Percentiles rank a stretch among this genome's conserved stretches.
These are phyloP conservation scores for Dendrolimus kikuchii DNA, from an alignment of 1,140 invertebrate species.

Conservation along the genomic window DNA sequence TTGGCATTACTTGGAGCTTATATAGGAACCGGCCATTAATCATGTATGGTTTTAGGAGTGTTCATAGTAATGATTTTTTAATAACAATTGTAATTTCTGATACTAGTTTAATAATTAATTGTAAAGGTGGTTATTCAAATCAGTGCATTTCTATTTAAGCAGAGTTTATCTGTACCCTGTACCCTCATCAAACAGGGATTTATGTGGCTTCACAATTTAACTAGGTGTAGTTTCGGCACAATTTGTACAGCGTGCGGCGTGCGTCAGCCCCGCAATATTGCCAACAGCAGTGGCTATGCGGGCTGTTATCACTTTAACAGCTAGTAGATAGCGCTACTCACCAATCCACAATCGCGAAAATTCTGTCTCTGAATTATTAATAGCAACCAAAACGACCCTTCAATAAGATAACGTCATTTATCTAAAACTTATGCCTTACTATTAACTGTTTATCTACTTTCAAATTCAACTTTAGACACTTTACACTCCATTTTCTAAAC, in stretches of 20 bases:
- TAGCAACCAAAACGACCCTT: too few relatives aligned
- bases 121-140: neutral
- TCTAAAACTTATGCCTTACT: neutral
- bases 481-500: conserved; percentile 1
- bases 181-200: conserved; percentile 30
- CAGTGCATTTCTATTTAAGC: conserved; percentile 16
- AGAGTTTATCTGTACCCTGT: conserved; percentile 17
- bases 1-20: too few relatives aligned
- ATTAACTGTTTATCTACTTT: too few relatives aligned
- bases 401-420: too few relatives aligned
- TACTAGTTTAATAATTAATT: too few relatives aligned
- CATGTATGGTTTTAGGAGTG: too few relatives aligned
- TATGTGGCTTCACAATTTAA: conserved; percentile 37
- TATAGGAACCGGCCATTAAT: too few relatives aligned
- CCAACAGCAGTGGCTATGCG: conserved; percentile 33
- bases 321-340: conserved; percentile 35
- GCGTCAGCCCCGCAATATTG: neutral
- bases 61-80: too few relatives aligned
- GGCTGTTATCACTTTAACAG: conserved; percentile 32
- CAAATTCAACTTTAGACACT: neutral
- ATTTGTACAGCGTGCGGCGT: neutral
- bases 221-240: conserved; percentile 21
- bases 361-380: too few relatives aligned
- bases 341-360: conserved; percentile 6
- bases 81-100: too few relatives aligned